These are phyloP conservation scores for Macrotis lagotis DNA, from an alignment of 2,113 vertebrate genomes.

Conservation along the genomic window DNA sequence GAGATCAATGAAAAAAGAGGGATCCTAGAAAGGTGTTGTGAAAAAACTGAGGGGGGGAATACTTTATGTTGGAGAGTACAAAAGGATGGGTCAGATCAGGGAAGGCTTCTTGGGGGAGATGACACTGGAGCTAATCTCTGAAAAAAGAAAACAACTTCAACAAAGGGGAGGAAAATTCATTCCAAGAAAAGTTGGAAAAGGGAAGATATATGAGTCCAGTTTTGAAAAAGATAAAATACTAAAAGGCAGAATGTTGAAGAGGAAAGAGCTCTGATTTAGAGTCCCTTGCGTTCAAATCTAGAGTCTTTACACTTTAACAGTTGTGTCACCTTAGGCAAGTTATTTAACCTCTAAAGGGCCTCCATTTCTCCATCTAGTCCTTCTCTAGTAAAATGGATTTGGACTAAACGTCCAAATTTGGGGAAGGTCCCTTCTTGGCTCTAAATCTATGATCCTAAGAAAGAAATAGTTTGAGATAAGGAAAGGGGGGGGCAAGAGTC, in stretches of 20 bases:
- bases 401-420: not conserved
- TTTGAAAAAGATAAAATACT: not conserved
- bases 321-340: not conserved
- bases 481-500: not conserved
- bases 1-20: not conserved
- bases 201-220: not conserved
- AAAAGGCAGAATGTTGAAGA: not conserved
- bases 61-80: not conserved
- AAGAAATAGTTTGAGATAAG: not conserved
- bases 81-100: not conserved
- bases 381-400: not conserved
- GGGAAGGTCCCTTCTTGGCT: not conserved
- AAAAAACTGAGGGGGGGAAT: not conserved
- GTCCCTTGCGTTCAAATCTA: not conserved
- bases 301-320: no score
- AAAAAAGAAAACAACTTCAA: not conserved
- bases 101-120: not conserved
- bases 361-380: not conserved
- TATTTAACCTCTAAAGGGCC: no score
- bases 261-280: not conserved
- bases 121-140: not conserved
- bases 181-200: not conserved
- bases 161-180: not conserved
- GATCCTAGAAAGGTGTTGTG: not conserved
- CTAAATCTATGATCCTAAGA: not conserved